Percentiles rank a stretch among this genome's conserved stretches.
Evolutionary conservation across 1,140 invertebrate species (phyloP).

Genomic region (Drosophila lowei): DNA sequence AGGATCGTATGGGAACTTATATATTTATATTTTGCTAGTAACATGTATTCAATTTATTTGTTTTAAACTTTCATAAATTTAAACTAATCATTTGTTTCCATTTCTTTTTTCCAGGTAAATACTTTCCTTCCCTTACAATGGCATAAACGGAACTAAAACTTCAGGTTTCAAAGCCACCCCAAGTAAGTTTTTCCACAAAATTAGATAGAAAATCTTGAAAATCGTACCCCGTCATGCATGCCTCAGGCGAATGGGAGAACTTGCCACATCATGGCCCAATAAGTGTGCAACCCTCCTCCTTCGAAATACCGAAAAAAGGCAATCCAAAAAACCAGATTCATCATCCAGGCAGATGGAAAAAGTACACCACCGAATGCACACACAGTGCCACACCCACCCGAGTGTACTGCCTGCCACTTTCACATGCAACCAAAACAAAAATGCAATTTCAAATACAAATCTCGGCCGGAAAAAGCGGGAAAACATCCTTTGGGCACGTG

Average conservation of each 20-base stretch:
- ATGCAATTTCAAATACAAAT: constrained; percentile 71
- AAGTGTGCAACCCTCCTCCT: constrained; percentile 17
- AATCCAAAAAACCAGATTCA: constrained; percentile 30
- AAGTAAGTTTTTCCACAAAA: constrained; percentile 12
- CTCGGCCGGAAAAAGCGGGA: constrained; percentile 55
- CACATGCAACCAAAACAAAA: constrained; percentile 64
- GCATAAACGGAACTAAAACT: background rate
- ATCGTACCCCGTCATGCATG: constrained; percentile 42
- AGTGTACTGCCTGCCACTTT: constrained; percentile 37
- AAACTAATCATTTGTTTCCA: constrained; percentile 23
- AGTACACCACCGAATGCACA: constrained; percentile 56
- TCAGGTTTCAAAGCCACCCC: constrained; percentile 20
- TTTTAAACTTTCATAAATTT: background rate
- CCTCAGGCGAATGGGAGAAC: constrained; percentile 26
- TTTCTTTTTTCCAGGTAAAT: constrained; percentile 56
- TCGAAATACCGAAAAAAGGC: constrained; percentile 4
- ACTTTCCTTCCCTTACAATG: constrained; percentile 15
- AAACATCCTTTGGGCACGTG: constrained; percentile 63
- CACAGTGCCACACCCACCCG: constrained; percentile 22
- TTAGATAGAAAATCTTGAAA: constrained; percentile 27
- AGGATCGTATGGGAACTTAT: too few relatives aligned
- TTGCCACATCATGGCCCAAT: constrained; percentile 42
- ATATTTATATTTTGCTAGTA: too few relatives aligned
- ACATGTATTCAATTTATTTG: too few relatives aligned
- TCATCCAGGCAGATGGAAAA: constrained; percentile 33